These are phyloP conservation scores for Hydropotes inermis DNA, from an alignment of 2,113 vertebrate genomes.

Conservation along the genomic window DNA sequence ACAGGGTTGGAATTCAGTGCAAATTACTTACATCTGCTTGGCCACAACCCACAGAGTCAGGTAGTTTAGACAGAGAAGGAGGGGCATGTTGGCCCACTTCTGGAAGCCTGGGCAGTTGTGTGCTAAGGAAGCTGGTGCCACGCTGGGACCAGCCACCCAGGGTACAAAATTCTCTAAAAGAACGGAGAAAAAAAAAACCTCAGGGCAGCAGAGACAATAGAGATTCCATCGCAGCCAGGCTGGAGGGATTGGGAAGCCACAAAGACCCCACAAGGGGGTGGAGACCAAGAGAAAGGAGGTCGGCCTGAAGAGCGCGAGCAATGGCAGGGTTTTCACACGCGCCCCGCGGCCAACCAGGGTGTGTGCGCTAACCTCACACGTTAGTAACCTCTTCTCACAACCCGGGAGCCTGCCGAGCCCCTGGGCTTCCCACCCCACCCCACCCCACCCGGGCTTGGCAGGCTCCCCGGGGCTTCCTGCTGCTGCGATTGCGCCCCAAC, in stretches of 20 bases:
- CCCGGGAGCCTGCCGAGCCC: conserved; percentile 40
- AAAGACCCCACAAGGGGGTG: neutral
- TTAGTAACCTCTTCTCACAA: conserved; percentile 52
- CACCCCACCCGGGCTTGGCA: conserved; percentile 22
- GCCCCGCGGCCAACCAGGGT: conserved; percentile 13
- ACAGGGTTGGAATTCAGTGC: conserved; percentile 36
- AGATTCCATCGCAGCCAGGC: conserved; percentile 42
- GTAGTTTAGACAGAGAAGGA: conserved; percentile 49
- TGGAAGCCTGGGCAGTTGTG: neutral
- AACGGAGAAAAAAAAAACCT: neutral
- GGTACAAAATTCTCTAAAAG: neutral
- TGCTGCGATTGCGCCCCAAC: neutral
- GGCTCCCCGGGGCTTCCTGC: conserved; percentile 7
- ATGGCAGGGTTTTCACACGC: neutral
- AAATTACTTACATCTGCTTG: conserved; percentile 67
- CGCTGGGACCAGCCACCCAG: neutral
- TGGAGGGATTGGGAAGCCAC: conserved; percentile 5
- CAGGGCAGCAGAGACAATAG: conserved; percentile 37
- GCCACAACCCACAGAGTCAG: conserved; percentile 43
- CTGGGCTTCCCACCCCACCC: conserved; percentile 10
- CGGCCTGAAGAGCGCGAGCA: neutral
- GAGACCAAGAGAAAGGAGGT: neutral
- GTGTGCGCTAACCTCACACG: conserved; percentile 44
- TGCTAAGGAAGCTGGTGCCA: conserved; percentile 19
- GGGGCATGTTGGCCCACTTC: neutral